phyloP scores from a whole-genome alignment of 2,888 invertebrate genomes.

The Dasypolia templi region DNA sequence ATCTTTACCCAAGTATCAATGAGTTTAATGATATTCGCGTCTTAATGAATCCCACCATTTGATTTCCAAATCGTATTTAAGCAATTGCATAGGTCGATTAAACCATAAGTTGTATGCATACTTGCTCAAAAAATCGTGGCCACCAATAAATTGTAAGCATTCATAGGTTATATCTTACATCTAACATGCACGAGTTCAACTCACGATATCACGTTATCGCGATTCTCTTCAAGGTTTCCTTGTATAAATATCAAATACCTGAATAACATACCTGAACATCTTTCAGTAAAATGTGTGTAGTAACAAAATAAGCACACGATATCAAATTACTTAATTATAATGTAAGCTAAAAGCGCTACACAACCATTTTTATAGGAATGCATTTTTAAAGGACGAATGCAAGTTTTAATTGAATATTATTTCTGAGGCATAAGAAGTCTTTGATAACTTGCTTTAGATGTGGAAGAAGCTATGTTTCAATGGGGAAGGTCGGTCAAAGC shows the following conservation, averaged over 20 bases:
- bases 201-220: constrained; percentile 57
- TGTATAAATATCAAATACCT: constrained; percentile 14
- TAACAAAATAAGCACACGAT: not conserved
- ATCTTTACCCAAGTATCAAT: too few species aligned
- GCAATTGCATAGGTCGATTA: constrained; percentile 1
- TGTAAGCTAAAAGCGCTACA: too few species aligned
- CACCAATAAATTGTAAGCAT: constrained; percentile 36
- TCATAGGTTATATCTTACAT: constrained; percentile 27
- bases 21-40: too few species aligned
- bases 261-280: not conserved
- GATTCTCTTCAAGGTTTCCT: constrained; percentile 43
- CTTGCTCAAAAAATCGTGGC: constrained; percentile 30
- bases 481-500: too few species aligned
- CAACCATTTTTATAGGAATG: not conserved
- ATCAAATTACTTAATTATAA: not conserved
- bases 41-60: not conserved
- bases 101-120: constrained; percentile 4
- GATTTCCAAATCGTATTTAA: not conserved
- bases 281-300: not conserved
- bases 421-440: not conserved
- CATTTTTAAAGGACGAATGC: not conserved
- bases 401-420: not conserved
- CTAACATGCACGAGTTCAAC: constrained; percentile 44
- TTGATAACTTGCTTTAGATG: not conserved
- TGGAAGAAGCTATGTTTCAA: not conserved